Evolutionary conservation across 2,113 vertebrate species (phyloP).

Genomic region (Seriola rivoliana): DNA sequence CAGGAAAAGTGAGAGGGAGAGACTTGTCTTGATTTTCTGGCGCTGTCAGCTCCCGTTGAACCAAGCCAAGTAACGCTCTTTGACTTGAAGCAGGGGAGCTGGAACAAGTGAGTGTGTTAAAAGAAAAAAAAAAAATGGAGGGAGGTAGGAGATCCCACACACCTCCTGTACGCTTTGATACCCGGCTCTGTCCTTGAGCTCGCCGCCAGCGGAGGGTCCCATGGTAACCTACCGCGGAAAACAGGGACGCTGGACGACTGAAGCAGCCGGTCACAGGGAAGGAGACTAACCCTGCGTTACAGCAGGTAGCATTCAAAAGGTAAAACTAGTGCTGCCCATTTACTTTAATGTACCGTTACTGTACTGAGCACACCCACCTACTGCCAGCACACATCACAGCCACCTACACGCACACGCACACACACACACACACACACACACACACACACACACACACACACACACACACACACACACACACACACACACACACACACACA

Average conservation of each 20-base stretch:
- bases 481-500: conserved; percentile 13
- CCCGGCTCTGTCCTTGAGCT: conserved; percentile 50
- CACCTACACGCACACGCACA: conserved; percentile 34
- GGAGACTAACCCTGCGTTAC: background rate
- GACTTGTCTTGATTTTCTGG: background rate
- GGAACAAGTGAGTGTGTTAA: background rate
- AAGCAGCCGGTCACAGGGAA: background rate
- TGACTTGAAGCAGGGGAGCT: background rate
- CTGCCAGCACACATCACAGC: conserved; percentile 38
- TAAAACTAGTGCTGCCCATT: background rate
- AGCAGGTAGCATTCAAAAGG: background rate
- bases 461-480: background rate
- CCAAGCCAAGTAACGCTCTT: background rate
- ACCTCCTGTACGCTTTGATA: conserved; percentile 34
- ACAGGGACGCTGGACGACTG: conserved; percentile 5
- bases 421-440: background rate
- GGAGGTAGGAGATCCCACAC: background rate
- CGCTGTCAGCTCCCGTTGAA: background rate
- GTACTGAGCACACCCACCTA: conserved; percentile 44
- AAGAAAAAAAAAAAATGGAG: background rate
- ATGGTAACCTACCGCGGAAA: conserved; percentile 22
- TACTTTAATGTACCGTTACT: conserved; percentile 11
- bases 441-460: conserved; percentile 22
- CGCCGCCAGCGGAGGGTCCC: conserved; percentile 47
- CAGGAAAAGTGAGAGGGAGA: background rate